phyloP scores from a whole-genome alignment of 2,113 vertebrate species.

The Microtus montanus region DNA sequence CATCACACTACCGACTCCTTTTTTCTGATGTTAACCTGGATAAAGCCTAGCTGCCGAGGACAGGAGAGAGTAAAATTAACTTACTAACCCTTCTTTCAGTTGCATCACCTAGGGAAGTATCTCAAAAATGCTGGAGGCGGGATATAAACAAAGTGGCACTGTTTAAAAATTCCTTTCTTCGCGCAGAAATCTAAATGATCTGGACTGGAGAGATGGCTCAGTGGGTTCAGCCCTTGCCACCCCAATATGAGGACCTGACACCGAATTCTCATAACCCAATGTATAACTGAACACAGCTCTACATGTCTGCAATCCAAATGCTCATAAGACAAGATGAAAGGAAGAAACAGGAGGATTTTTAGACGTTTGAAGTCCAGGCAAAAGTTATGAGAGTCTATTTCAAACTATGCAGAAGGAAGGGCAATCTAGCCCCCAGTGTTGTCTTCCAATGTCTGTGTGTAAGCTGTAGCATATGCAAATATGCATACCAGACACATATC shows the following conservation, averaged over 20 bases:
- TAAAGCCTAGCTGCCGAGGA: background rate
- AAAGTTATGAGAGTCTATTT: background rate
- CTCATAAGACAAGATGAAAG: too few species aligned
- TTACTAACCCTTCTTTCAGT: background rate
- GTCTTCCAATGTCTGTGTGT: too few species aligned
- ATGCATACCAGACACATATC: too few species aligned
- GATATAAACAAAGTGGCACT: background rate
- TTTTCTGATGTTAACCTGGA: background rate
- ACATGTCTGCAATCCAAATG: background rate
- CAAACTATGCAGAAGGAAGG: background rate
- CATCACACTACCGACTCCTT: background rate
- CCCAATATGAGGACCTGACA: background rate
- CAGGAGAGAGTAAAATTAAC: background rate
- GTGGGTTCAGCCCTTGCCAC: background rate
- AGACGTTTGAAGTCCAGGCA: background rate
- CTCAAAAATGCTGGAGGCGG: constrained; percentile 20
- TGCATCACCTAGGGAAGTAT: background rate
- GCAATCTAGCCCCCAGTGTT: too few species aligned
- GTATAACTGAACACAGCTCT: too few species aligned
- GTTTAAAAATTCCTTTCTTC: background rate
- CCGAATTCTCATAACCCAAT: background rate
- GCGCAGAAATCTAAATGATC: background rate
- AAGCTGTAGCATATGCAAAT: background rate
- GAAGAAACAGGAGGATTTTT: background rate
- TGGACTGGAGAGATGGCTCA: too few species aligned